phyloP scores from a whole-genome alignment of 2,888 invertebrate species.

The Agrotis clavis region DNA sequence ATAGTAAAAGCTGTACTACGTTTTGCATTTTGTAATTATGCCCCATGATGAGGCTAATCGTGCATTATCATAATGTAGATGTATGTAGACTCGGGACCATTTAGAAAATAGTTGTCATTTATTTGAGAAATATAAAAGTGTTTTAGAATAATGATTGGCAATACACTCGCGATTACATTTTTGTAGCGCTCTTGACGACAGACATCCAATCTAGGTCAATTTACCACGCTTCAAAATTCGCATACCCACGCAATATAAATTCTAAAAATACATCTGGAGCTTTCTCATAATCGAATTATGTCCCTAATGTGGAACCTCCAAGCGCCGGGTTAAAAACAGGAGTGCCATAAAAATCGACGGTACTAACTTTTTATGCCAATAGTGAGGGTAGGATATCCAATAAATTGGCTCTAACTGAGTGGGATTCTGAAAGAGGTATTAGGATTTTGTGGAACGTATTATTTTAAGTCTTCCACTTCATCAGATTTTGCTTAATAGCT shows the following conservation, averaged over 20 bases:
- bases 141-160: slow-evolving; percentile 7
- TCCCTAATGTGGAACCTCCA: slow-evolving; percentile 26
- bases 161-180: background rate
- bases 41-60: no score
- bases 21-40: no score
- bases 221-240: slow-evolving; percentile 1
- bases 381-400: slow-evolving; percentile 47
- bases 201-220: slow-evolving; percentile 14
- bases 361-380: slow-evolving; percentile 49
- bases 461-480: slow-evolving; percentile 28
- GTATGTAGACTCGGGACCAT: slow-evolving; percentile 5
- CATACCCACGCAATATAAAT: background rate
- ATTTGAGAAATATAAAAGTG: slow-evolving; percentile 10
- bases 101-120: slow-evolving; percentile 28
- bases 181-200: background rate
- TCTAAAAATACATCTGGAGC: slow-evolving; percentile 28
- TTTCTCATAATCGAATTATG: slow-evolving; percentile 38
- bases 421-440: slow-evolving; percentile 28
- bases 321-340: slow-evolving; percentile 20
- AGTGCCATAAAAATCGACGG: slow-evolving; percentile 43
- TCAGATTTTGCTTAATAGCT: slow-evolving; percentile 1
- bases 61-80: no score
- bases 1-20: no score
- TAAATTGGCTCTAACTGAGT: slow-evolving; percentile 50
- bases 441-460: slow-evolving; percentile 23